phyloP scores from a whole-genome alignment of 2,113 vertebrate species.

The Ameiurus melas region DNA sequence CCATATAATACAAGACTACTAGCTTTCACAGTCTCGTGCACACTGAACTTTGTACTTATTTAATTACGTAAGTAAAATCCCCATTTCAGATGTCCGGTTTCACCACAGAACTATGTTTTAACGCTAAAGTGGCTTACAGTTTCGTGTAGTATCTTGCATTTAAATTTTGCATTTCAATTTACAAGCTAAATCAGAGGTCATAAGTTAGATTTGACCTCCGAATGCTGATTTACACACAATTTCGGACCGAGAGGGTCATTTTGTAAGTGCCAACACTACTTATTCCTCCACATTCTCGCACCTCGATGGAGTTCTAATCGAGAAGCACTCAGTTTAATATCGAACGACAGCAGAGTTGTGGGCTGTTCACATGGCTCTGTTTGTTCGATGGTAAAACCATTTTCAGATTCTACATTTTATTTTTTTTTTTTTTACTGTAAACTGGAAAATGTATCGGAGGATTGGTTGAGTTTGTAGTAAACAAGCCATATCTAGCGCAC shows the following conservation, averaged over 20 bases:
- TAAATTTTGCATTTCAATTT: constrained; percentile 6
- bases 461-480: background rate
- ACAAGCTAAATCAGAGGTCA: background rate
- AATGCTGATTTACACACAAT: constrained; percentile 1
- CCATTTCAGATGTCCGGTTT: constrained; percentile 36
- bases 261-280: background rate
- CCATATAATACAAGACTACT: background rate
- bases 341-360: background rate
- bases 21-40: constrained; percentile 6
- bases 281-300: background rate
- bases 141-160: constrained; percentile 11
- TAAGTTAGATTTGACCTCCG: background rate
- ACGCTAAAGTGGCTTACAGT: constrained; percentile 26
- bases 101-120: constrained; percentile 31
- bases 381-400: background rate
- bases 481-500: background rate
- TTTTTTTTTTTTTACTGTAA: background rate
- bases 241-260: background rate
- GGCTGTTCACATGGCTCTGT: background rate
- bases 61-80: constrained; percentile 64
- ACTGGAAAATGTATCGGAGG: background rate
- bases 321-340: background rate
- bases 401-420: background rate
- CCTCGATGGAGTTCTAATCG: background rate
- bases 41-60: constrained; percentile 32